Percentiles rank a stretch among this genome's conserved stretches.
These are phyloP conservation scores for Nannobrachium achirus DNA, from an alignment of 2,113 vertebrate genomes.

Conservation along the genomic window DNA sequence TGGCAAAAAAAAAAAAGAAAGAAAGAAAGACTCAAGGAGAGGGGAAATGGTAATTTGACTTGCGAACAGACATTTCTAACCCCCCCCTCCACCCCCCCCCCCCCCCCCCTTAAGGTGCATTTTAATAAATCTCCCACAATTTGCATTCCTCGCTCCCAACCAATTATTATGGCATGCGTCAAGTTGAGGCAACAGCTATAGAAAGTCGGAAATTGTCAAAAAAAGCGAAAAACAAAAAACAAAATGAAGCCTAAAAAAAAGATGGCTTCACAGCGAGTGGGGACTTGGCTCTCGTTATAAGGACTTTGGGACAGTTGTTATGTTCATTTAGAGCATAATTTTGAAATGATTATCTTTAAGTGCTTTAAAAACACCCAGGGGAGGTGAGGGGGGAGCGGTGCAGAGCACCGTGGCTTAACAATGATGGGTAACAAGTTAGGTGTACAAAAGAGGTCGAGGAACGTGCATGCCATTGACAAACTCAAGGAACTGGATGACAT, in stretches of 20 bases:
- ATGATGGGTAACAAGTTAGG: conserved; percentile 46
- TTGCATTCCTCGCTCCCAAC: conserved; percentile 73
- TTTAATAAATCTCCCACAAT: conserved; percentile 80
- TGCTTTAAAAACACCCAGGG: conserved; percentile 71
- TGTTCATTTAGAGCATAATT: conserved; percentile 71
- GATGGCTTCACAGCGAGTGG: conserved; percentile 50
- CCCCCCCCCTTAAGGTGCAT: conserved; percentile 76
- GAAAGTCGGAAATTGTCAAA: conserved; percentile 73
- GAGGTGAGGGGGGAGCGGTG: too few relatives aligned
- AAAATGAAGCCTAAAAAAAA: conserved; percentile 58
- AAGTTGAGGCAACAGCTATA: conserved; percentile 66
- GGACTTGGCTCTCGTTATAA: conserved; percentile 42
- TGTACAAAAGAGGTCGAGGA: conserved; percentile 52
- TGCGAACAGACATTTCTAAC: conserved; percentile 73
- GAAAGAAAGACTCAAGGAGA: conserved; percentile 64
- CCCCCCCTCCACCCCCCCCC: conserved; percentile 57
- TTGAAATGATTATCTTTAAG: conserved; percentile 80
- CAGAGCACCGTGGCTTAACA: conserved; percentile 38
- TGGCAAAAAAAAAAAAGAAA: conserved; percentile 75
- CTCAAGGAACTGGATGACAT: conserved; percentile 44
- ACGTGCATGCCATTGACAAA: conserved; percentile 32
- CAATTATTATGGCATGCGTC: conserved; percentile 76
- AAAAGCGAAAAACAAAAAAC: conserved; percentile 47
- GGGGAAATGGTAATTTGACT: conserved; percentile 81
- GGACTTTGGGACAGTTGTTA: conserved; percentile 65